phyloP scores from a whole-genome alignment of 2,888 invertebrate genomes.

The Priocnemis perturbator region DNA sequence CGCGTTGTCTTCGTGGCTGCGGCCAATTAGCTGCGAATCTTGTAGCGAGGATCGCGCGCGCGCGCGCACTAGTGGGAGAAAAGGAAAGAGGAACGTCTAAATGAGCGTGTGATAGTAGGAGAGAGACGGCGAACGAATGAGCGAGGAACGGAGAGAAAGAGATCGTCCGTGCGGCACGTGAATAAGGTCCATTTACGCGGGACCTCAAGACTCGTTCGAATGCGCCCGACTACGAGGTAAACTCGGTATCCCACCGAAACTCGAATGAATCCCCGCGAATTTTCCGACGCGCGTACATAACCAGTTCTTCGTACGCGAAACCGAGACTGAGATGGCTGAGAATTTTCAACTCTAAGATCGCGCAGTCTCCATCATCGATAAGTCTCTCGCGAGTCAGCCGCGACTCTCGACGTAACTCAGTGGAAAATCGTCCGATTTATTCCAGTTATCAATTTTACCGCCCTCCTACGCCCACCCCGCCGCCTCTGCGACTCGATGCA shows the following conservation, averaged over 20 bases:
- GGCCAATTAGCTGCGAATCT: slow-evolving; percentile 66
- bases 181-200: slow-evolving; percentile 56
- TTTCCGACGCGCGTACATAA: neutral
- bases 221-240: too few relatives aligned
- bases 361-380: too few relatives aligned
- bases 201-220: slow-evolving; percentile 32
- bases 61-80: slow-evolving; percentile 10
- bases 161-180: slow-evolving; percentile 29
- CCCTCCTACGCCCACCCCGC: too few relatives aligned
- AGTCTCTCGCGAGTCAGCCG: too few relatives aligned
- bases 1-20: slow-evolving; percentile 62
- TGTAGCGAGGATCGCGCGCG: slow-evolving; percentile 49
- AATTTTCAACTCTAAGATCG: too few relatives aligned
- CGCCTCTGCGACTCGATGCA: too few relatives aligned
- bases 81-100: slow-evolving; percentile 7
- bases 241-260: too few relatives aligned
- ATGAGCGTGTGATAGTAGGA: slow-evolving; percentile 22
- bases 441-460: too few relatives aligned
- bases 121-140: slow-evolving; percentile 20
- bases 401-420: too few relatives aligned
- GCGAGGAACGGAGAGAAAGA: slow-evolving; percentile 19
- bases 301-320: too few relatives aligned
- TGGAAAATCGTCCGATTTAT: too few relatives aligned
- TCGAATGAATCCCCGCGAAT: neutral
- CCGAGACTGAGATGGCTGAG: too few relatives aligned